phyloP scores from a whole-genome alignment of 2,113 vertebrate species.

The pig (Sus scrofa) region DNA sequence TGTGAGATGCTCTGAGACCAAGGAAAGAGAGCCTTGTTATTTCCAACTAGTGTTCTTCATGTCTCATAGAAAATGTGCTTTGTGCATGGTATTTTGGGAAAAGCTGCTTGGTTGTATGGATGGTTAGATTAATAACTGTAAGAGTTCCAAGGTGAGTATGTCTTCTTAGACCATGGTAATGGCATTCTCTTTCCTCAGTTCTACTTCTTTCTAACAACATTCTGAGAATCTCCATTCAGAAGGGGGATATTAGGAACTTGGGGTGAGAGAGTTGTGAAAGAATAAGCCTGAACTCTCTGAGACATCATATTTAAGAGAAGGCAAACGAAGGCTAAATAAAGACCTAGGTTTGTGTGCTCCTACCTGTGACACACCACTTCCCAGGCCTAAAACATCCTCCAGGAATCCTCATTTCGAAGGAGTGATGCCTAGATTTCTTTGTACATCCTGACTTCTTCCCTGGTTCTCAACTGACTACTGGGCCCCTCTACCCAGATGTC shows the following conservation, averaged over 20 bases:
- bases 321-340: neutral
- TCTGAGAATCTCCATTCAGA: neutral
- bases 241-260: neutral
- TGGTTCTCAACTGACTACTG: neutral
- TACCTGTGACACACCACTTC: neutral
- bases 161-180: neutral
- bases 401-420: neutral
- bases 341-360: neutral
- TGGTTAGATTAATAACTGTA: neutral
- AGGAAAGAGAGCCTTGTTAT: neutral
- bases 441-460: neutral
- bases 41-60: neutral
- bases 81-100: neutral
- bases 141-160: neutral
- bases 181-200: neutral
- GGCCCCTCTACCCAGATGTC: neutral
- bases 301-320: neutral
- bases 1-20: neutral
- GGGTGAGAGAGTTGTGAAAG: neutral
- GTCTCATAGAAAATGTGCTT: neutral
- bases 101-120: neutral
- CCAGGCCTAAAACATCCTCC: neutral
- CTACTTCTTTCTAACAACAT: neutral
- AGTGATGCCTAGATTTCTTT: neutral
- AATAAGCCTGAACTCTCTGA: neutral